Percentiles rank a stretch among this genome's conserved stretches.
phyloP scores from a whole-genome alignment of 2,113 vertebrate genomes.

The Anthoscopus minutus region DNA sequence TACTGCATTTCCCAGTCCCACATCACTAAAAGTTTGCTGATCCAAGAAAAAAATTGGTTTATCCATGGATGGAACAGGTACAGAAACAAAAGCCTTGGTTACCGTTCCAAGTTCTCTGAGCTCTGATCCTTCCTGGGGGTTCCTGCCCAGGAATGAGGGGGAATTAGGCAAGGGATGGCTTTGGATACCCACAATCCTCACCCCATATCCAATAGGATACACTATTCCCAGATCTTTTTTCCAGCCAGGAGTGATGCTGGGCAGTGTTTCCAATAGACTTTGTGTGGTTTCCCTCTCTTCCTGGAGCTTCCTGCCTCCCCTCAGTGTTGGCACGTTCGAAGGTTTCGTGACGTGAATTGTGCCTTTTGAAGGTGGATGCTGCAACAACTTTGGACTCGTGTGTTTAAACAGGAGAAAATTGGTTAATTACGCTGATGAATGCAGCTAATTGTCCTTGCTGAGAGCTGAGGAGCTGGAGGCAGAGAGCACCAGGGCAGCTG shows the following conservation, averaged over 20 bases:
- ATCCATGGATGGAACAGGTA: background rate
- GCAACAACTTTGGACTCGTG: background rate
- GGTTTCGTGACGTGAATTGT: background rate
- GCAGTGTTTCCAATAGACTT: background rate
- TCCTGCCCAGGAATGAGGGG: background rate
- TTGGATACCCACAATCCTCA: background rate
- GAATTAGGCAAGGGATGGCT: background rate
- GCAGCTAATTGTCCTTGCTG: background rate
- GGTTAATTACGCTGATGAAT: background rate
- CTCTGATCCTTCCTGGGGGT: background rate
- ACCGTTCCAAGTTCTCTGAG: background rate
- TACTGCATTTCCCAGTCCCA: background rate
- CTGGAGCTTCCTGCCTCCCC: slow-evolving; percentile 43
- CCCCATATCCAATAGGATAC: background rate
- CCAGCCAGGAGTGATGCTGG: background rate
- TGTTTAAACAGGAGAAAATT: slow-evolving; percentile 7
- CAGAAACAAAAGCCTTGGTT: background rate
- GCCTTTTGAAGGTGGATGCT: slow-evolving; percentile 23
- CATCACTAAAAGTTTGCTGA: background rate
- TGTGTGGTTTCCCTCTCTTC: slow-evolving; percentile 33
- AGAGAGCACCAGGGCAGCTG: background rate
- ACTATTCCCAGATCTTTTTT: background rate
- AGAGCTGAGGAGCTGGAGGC: background rate
- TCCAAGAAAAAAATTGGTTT: background rate
- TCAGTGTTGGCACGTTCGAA: background rate